A percentile compares a stretch with the other conserved stretches of the same genome.
These are phyloP conservation scores for Myripristis jacobus DNA, from an alignment of 2,797 vertebrate species.

Conservation along the genomic window DNA sequence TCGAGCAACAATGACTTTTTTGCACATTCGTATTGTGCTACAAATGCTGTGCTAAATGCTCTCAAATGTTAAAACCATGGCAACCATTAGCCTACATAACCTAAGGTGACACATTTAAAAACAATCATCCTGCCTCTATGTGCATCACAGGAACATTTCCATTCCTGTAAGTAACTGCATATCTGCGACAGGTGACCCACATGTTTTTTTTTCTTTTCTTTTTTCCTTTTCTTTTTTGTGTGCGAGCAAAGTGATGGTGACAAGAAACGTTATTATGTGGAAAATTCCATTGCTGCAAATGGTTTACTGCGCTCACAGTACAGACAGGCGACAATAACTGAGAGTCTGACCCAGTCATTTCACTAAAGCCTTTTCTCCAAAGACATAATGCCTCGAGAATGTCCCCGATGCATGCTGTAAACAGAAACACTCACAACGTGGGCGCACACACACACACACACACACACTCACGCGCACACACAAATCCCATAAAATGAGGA, in stretches of 20 bases:
- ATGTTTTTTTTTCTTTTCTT: too few species aligned
- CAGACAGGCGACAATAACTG: background rate
- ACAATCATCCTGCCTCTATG: too few species aligned
- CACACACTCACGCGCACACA: constrained; percentile 7
- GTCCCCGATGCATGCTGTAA: background rate
- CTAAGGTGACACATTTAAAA: too few species aligned
- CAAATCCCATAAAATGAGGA: background rate
- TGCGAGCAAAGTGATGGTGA: background rate
- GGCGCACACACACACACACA: constrained; percentile 13
- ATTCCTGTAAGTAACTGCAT: too few species aligned
- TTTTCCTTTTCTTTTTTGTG: too few species aligned
- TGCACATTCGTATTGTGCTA: too few species aligned
- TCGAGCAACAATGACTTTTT: too few species aligned
- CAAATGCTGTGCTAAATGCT: too few species aligned
- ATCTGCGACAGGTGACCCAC: too few species aligned
- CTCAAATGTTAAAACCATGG: too few species aligned
- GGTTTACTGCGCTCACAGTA: background rate
- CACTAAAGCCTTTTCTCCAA: constrained; percentile 9
- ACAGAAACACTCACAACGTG: constrained; percentile 2
- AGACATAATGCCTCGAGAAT: background rate
- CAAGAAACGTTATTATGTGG: background rate
- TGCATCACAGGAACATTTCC: too few species aligned
- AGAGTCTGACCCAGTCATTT: background rate
- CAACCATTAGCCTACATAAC: too few species aligned
- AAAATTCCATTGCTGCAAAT: background rate